Conservation (phyloP, 2,113 vertebrate genomes). For the Xenopus laevis region DNA sequence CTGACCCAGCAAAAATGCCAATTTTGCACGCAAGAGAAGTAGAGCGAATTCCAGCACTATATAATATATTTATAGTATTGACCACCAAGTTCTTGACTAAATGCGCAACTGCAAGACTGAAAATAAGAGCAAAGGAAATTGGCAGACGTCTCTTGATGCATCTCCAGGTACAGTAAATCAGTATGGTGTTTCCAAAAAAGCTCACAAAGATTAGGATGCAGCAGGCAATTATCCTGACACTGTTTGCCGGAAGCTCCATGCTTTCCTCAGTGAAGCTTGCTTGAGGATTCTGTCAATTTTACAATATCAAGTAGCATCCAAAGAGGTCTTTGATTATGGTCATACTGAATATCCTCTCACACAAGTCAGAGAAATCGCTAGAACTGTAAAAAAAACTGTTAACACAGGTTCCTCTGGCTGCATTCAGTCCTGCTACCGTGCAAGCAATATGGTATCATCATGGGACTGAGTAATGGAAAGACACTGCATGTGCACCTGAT, state of each 20-base stretch:
- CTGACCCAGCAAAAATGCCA: slow-evolving; percentile 46
- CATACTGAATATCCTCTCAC: slow-evolving; percentile 1
- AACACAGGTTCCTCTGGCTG: background rate
- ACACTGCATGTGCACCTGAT: slow-evolving; percentile 34
- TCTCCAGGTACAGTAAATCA: slow-evolving; percentile 55
- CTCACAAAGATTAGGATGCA: slow-evolving; percentile 48
- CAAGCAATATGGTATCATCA: slow-evolving; percentile 2
- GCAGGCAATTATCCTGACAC: slow-evolving; percentile 41
- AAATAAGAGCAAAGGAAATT: slow-evolving; percentile 57
- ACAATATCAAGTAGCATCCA: background rate
- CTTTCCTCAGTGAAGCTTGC: background rate
- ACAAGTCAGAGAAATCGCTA: slow-evolving; percentile 5
- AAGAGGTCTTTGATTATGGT: slow-evolving; percentile 10
- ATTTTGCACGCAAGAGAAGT: slow-evolving; percentile 51
- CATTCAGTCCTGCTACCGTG: background rate
- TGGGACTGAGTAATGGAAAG: slow-evolving; percentile 29
- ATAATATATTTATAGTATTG: slow-evolving; percentile 56
- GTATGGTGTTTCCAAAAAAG: slow-evolving; percentile 48
- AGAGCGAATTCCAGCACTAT: slow-evolving; percentile 47
- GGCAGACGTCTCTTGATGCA: slow-evolving; percentile 43
- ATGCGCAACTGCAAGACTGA: slow-evolving; percentile 53
- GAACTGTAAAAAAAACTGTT: too few relatives aligned
- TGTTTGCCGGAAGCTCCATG: slow-evolving; percentile 47
- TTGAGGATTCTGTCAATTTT: slow-evolving; percentile 16
- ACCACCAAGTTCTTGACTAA: slow-evolving; percentile 54